phyloP scores from a whole-genome alignment of 2,888 invertebrate species.

The Ichneumoninae sp. region DNA sequence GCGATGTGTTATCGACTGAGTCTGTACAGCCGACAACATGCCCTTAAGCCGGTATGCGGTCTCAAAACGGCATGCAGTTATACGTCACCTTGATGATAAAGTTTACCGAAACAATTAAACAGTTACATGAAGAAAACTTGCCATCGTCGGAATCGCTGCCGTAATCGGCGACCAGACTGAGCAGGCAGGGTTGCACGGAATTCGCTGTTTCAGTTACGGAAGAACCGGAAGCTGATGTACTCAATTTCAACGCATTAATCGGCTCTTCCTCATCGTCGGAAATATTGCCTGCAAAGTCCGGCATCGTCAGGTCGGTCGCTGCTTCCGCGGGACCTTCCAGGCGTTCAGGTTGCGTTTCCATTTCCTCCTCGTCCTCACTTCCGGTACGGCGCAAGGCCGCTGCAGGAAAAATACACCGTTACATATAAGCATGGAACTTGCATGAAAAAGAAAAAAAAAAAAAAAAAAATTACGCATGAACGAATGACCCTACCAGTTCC shows the following conservation, averaged over 20 bases:
- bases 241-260: constrained; percentile 70
- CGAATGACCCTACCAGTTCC: constrained; percentile 83
- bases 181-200: constrained; percentile 40
- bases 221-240: not conserved
- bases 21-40: too few relatives aligned
- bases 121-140: constrained; percentile 58
- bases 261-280: constrained; percentile 85
- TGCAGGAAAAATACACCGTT: not conserved
- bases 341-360: constrained; percentile 4
- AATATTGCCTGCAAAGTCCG: constrained; percentile 45
- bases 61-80: too few relatives aligned
- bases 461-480: not conserved
- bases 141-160: constrained; percentile 77
- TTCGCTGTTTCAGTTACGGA: not conserved
- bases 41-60: too few relatives aligned
- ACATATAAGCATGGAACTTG: not conserved
- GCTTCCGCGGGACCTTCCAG: not conserved
- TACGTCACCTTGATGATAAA: too few relatives aligned
- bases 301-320: not conserved
- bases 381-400: not conserved
- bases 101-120: too few relatives aligned
- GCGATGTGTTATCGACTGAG: too few relatives aligned
- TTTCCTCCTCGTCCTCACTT: constrained; percentile 2
- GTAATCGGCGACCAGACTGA: constrained; percentile 79
- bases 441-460: not conserved